Percentiles rank a stretch among this genome's conserved stretches.
Evolutionary conservation across 2,113 vertebrate species (phyloP).

Genomic region (Epinephelus moara): DNA sequence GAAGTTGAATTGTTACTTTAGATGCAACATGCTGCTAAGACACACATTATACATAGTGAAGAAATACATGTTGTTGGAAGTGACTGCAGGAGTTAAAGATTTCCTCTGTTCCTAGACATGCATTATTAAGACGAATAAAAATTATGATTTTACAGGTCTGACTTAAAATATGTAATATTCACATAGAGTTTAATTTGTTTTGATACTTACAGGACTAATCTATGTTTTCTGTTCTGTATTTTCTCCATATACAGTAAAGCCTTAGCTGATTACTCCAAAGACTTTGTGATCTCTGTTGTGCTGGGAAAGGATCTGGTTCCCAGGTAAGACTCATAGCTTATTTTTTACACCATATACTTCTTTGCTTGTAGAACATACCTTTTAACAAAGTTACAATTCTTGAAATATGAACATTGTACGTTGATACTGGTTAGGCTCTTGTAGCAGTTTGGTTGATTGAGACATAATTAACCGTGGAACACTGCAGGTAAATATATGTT

Average conservation of each 20-base stretch:
- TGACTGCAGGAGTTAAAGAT: too few species aligned
- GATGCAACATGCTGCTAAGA: background rate
- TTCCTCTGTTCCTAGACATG: background rate
- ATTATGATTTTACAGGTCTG: background rate
- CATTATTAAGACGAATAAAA: background rate
- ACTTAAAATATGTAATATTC: background rate
- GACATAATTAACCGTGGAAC: background rate
- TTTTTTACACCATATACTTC: background rate
- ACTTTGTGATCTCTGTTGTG: constrained; percentile 93
- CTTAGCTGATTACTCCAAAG: constrained; percentile 92
- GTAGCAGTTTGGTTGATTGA: background rate
- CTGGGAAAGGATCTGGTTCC: constrained; percentile 96
- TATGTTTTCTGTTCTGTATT: constrained; percentile 13
- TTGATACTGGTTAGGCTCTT: background rate
- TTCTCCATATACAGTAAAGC: constrained; percentile 87
- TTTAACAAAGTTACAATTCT: background rate
- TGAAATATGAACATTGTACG: background rate
- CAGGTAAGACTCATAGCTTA: constrained; percentile 83
- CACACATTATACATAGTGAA: too few species aligned
- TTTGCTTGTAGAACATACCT: background rate
- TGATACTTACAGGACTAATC: background rate
- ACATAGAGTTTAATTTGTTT: background rate
- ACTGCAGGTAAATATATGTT: background rate
- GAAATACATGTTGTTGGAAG: background rate
- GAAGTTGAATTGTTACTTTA: background rate